Percentiles rank a stretch among this genome's conserved stretches.
Evolutionary conservation across 2,888 invertebrate genomes (phyloP).

Genomic region (Dusona sp.): DNA sequence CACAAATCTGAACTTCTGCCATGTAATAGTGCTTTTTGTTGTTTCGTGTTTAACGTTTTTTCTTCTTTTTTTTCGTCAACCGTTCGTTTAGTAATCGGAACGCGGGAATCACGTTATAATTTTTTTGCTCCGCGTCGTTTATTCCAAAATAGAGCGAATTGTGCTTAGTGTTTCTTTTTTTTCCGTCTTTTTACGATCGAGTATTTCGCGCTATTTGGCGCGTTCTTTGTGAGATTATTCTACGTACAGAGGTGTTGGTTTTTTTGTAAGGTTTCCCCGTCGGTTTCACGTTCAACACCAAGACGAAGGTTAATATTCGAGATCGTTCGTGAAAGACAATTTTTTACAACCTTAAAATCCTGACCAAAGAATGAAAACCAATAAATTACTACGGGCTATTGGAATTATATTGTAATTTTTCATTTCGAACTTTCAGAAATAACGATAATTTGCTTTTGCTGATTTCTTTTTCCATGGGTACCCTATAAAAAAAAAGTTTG

Average conservation of each 20-base stretch:
- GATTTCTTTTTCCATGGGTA: background rate
- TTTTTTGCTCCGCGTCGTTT: background rate
- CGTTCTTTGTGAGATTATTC: background rate
- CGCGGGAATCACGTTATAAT: background rate
- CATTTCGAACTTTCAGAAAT: too few relatives aligned
- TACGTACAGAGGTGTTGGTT: background rate
- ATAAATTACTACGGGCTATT: too few relatives aligned
- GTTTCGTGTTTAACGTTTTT: background rate
- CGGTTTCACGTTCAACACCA: background rate
- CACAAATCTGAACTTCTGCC: background rate
- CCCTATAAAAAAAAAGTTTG: background rate
- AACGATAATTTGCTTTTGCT: background rate
- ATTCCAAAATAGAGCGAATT: background rate
- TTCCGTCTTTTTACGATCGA: background rate
- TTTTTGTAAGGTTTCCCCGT: background rate
- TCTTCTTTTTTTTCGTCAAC: background rate
- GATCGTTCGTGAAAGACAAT: background rate
- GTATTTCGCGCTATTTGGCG: background rate
- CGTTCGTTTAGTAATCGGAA: background rate
- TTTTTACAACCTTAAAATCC: background rate
- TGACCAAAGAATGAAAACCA: background rate
- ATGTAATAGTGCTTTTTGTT: background rate
- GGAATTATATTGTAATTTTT: too few relatives aligned
- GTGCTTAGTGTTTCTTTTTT: background rate
- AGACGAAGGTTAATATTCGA: background rate